Percentiles rank a stretch among this genome's conserved stretches.
Conservation (phyloP, 2,797 vertebrate genomes). For the Miichthys miiuy region DNA sequence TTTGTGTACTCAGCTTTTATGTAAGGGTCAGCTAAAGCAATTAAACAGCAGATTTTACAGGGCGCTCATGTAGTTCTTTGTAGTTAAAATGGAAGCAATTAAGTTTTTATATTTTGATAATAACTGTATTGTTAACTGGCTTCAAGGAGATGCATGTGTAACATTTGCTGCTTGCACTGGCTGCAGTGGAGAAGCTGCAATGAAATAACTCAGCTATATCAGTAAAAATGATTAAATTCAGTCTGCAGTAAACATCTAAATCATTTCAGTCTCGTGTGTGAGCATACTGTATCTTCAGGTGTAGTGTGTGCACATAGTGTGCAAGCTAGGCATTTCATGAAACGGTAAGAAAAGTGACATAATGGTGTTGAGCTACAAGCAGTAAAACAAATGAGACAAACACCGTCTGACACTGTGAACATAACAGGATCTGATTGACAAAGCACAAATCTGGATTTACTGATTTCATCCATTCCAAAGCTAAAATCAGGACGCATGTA, state of each 20-base stretch:
- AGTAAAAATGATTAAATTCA: background rate
- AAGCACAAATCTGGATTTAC: conserved; percentile 53
- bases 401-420: conserved; percentile 24
- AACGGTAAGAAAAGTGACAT: background rate
- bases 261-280: background rate
- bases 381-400: conserved; percentile 21
- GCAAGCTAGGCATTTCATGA: conserved; percentile 9
- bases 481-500: conserved; percentile 48
- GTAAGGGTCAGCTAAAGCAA: conserved; percentile 59
- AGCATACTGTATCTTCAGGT: background rate
- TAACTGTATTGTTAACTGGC: conserved; percentile 20
- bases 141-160: conserved; percentile 30
- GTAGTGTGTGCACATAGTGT: too few relatives aligned
- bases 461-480: conserved; percentile 20
- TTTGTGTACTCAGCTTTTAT: conserved; percentile 67
- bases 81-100: background rate
- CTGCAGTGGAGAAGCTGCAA: conserved; percentile 25
- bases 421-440: conserved; percentile 31
- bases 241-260: background rate
- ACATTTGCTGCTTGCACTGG: conserved; percentile 26
- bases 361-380: conserved; percentile 15
- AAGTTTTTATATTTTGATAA: conserved; percentile 13
- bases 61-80: conserved; percentile 56
- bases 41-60: conserved; percentile 66
- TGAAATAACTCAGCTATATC: conserved; percentile 6